A percentile compares a stretch with the other conserved stretches of the same genome.
Conservation (phyloP, 2,888 invertebrate species). For the Cantharis nigra region DNA sequence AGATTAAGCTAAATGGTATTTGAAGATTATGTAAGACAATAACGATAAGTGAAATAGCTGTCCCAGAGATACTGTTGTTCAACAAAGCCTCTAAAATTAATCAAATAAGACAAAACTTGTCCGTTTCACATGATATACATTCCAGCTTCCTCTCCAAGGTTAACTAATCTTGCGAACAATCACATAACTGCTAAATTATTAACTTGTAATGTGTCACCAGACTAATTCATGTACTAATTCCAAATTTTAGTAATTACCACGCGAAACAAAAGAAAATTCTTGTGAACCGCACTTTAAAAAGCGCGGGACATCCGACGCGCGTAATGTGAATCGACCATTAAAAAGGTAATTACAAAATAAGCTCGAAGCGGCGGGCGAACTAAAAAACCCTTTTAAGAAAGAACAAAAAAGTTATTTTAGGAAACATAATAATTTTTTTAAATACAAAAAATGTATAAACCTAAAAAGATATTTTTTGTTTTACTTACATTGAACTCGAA, state of each 20-base stretch:
- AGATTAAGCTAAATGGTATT: background rate
- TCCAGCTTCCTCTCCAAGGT: background rate
- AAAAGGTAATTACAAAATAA: no score
- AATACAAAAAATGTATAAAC: background rate
- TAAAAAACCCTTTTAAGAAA: background rate
- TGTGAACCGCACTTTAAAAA: background rate
- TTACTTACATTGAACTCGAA: constrained; percentile 86
- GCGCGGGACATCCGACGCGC: no score
- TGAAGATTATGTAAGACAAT: constrained; percentile 1
- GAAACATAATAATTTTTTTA: background rate
- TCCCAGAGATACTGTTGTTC: background rate
- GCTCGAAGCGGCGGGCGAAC: no score
- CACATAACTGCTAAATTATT: background rate
- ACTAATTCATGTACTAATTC: background rate
- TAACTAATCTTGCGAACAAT: background rate
- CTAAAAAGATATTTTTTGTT: background rate
- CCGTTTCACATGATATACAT: background rate
- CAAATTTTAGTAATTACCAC: background rate
- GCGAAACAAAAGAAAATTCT: background rate
- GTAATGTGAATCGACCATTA: background rate
- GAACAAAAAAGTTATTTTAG: background rate
- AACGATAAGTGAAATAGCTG: constrained; percentile 3
- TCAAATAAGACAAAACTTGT: constrained; percentile 3
- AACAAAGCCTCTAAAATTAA: background rate
- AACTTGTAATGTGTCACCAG: background rate